Evolutionary conservation across 2,113 vertebrate genomes (phyloP).

Genomic region (Onychostoma macrolepis): DNA sequence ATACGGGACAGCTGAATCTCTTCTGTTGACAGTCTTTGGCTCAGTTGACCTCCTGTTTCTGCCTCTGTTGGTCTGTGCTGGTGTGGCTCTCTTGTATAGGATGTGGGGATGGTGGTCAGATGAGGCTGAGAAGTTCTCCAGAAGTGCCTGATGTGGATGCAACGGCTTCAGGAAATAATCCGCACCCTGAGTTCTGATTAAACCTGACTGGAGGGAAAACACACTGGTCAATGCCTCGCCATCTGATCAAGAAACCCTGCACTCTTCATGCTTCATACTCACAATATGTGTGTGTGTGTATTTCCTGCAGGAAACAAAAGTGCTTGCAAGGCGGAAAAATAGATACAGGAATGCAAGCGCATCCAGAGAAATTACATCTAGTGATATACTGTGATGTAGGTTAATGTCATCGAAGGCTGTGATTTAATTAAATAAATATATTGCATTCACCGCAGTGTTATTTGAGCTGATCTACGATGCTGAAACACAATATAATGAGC

Average conservation of each 20-base stretch:
- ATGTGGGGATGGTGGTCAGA: constrained; percentile 78
- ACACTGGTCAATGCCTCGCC: constrained; percentile 52
- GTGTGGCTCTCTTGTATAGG: constrained; percentile 79
- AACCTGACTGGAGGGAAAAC: constrained; percentile 82
- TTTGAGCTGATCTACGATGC: not conserved
- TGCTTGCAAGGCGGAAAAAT: not conserved
- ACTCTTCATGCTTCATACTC: not conserved
- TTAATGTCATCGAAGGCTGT: not conserved
- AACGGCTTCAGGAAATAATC: constrained; percentile 87
- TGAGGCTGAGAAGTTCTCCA: constrained; percentile 65
- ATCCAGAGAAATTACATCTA: not conserved
- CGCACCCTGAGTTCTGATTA: constrained; percentile 83
- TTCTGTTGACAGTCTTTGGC: not conserved
- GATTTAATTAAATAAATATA: not conserved
- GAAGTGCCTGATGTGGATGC: constrained; percentile 68
- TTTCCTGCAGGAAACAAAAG: not conserved
- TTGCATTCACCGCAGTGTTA: not conserved
- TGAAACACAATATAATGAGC: not conserved
- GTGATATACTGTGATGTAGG: not conserved
- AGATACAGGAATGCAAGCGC: not conserved
- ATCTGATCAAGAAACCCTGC: not conserved
- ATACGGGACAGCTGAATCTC: not conserved
- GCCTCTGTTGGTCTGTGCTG: constrained; percentile 3
- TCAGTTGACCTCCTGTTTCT: constrained; percentile 14
- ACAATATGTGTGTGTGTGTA: not conserved